Conservation (phyloP, 2,888 invertebrate genomes). For the Dicyrtomina minuta region DNA sequence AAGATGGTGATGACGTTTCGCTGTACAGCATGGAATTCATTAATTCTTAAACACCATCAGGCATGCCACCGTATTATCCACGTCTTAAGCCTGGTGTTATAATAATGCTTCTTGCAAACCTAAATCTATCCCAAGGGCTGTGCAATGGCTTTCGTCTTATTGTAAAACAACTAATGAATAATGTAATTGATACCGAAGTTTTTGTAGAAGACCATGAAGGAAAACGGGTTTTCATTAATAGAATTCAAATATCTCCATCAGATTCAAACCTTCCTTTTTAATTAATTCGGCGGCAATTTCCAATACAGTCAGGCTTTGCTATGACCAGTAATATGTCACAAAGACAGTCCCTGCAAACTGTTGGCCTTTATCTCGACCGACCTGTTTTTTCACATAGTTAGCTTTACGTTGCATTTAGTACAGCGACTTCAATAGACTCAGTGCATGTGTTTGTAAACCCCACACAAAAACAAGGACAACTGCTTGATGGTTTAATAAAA, state of each 20-base stretch:
- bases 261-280: constrained; percentile 27
- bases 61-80: constrained; percentile 44
- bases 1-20: background rate
- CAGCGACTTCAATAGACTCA: too few relatives aligned
- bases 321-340: constrained; percentile 43
- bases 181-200: constrained; percentile 11
- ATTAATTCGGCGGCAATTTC: constrained; percentile 43
- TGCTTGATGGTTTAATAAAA: too few relatives aligned
- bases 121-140: constrained; percentile 17
- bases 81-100: constrained; percentile 37
- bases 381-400: constrained; percentile 41
- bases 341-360: constrained; percentile 34
- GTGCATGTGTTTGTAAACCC: too few relatives aligned
- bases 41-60: constrained; percentile 42
- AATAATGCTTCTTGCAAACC: constrained; percentile 42
- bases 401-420: constrained; percentile 39
- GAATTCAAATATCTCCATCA: constrained; percentile 30
- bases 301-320: constrained; percentile 33
- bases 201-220: constrained; percentile 19
- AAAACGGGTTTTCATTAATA: constrained; percentile 38
- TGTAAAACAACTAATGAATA: background rate
- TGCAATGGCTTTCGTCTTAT: constrained; percentile 30
- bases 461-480: too few relatives aligned
- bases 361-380: constrained; percentile 31
- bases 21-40: constrained; percentile 39